phyloP scores from a whole-genome alignment of 2,797 vertebrate species.

The Natrix natrix region DNA sequence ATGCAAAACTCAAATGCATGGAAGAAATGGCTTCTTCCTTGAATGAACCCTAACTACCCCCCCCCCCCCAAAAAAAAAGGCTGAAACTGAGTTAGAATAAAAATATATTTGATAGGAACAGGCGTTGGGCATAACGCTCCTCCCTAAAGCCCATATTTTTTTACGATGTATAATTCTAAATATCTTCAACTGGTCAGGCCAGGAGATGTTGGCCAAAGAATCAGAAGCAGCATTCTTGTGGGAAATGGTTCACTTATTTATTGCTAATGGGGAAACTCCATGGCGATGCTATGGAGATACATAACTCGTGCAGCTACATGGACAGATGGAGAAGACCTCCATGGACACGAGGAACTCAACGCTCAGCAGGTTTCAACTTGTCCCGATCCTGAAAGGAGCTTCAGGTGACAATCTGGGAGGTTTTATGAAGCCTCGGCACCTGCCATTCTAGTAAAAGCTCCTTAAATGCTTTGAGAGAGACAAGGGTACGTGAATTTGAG shows the following conservation, averaged over 20 bases:
- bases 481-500: neutral
- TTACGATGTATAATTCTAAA: neutral
- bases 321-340: neutral
- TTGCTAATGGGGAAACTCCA: neutral
- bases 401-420: rapidly evolving
- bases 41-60: neutral
- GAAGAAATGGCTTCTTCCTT: neutral
- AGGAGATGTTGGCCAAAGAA: neutral
- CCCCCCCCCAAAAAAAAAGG: no score
- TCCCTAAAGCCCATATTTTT: neutral
- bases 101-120: neutral
- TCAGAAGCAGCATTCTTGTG: neutral
- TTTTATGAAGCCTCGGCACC: neutral
- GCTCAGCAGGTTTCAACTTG: neutral
- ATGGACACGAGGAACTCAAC: neutral
- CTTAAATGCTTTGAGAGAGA: neutral
- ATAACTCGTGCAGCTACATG: rapidly evolving
- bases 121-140: neutral
- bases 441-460: rapidly evolving
- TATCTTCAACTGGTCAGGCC: neutral
- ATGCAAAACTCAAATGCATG: neutral
- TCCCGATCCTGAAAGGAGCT: neutral
- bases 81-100: neutral
- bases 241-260: neutral
- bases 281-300: neutral